Base-by-base conservation (phyloP, 2,888 invertebrate species). In the Leistus spinibarbis region DNA sequence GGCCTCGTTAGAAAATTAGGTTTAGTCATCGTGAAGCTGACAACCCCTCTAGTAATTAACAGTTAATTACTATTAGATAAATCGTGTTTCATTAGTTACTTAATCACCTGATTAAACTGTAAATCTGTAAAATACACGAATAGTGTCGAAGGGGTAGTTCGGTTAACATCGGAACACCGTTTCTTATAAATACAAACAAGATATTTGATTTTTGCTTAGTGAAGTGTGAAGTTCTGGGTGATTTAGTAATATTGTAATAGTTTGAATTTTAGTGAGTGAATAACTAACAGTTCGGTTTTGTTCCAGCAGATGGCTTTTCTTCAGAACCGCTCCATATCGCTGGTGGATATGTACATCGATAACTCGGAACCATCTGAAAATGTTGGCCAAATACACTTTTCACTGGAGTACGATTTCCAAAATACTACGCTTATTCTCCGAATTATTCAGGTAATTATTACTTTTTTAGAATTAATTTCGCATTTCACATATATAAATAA, bases 311-410 rank as follows among this genome's bases (percentile, higher is more conserved):
- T 90, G 89, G 90, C 90, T 79, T 94, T 93, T 87, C 90, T 93
- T 83, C 93, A 96, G 90, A 95, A 92, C 87, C 93, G 95, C 84
- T 95, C 95, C 82, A 93, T 96, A 83, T 95, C 95, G 53, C 89
- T 96, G 90, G 95, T 95, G 86, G 96, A 96, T 85, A 96, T 96
- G 95, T 96, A 96, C 89, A 95, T 96, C 86, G 96, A 96, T 88
- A 95, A 95, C 86, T 92, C 95, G 76, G 96, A 96, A 86, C 94
- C 96, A 1, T 94, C 94, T 80, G 96, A 96, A 88, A 96, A 96
- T 87, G 96, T 96, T 80, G 96, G 96, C 71, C 96, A 96, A 87
- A 96, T 96, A 81, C 96, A 96, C 86, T 96, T 96, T 88, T 95
- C 95, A 71, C 87, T 96, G 85, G 96, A 96, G 86, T 96, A 96